phyloP scores from a whole-genome alignment of 2,113 vertebrate genomes.

The Hyperoodon ampullatus region DNA sequence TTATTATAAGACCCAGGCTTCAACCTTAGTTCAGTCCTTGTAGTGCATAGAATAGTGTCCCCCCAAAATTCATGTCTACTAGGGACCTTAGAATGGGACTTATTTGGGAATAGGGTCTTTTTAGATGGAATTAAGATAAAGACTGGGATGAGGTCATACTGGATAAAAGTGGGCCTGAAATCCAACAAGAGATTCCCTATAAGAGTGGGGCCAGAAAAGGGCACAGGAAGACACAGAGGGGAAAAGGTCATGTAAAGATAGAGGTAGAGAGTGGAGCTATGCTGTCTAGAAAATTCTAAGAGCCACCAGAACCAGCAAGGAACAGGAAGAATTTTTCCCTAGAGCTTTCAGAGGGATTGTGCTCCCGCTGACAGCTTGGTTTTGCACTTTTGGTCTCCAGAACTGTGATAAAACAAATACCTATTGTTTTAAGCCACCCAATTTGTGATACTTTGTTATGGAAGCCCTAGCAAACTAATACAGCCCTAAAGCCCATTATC shows the following conservation, averaged over 20 bases:
- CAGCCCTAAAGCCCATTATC: not conserved
- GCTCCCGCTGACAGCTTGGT: not conserved
- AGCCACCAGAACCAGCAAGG: not conserved
- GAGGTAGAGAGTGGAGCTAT: not conserved
- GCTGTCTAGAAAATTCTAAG: not conserved
- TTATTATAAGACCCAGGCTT: not conserved
- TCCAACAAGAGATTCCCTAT: not conserved
- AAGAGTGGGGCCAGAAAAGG: not conserved
- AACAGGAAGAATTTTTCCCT: not conserved
- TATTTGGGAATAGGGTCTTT: not conserved
- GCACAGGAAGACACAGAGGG: not conserved
- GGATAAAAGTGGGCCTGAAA: not conserved
- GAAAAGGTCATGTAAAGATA: no score
- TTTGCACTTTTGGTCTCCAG: not conserved
- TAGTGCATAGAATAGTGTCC: not conserved
- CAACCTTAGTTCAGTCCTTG: not conserved
- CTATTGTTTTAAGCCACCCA: not conserved
- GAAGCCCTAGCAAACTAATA: not conserved
- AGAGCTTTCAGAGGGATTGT: not conserved
- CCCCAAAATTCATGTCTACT: not conserved
- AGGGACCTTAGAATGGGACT: not conserved
- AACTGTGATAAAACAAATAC: not conserved
- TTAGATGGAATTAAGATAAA: not conserved
- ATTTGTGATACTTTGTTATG: not conserved
- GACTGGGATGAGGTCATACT: not conserved